phyloP scores from a whole-genome alignment of 2,888 invertebrate species.

The Hypolimnas misippus region DNA sequence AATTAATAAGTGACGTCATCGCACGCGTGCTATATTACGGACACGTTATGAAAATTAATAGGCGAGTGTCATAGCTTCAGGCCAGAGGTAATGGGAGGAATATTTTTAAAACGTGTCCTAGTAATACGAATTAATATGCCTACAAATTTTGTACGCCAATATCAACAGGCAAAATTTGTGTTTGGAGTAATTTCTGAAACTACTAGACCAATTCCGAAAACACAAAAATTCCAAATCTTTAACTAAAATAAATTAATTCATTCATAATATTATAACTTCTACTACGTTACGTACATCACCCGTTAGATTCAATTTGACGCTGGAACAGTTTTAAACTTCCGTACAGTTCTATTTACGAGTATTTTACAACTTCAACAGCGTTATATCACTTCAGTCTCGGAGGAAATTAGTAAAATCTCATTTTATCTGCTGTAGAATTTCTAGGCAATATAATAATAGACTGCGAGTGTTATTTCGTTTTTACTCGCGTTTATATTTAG shows the following conservation, averaged over 20 bases:
- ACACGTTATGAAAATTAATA: constrained; percentile 36
- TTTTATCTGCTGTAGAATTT: constrained; percentile 9
- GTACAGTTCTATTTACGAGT: not conserved
- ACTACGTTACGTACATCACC: too few relatives aligned
- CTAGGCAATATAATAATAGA: constrained; percentile 9
- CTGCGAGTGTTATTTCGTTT: constrained; percentile 6
- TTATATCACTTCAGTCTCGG: constrained; percentile 11
- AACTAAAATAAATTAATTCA: too few relatives aligned
- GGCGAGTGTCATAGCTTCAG: constrained; percentile 19
- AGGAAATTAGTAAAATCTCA: constrained; percentile 24
- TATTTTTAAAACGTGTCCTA: constrained; percentile 17
- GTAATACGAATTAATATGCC: not conserved
- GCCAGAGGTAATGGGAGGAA: constrained; percentile 19
- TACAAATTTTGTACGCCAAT: not conserved
- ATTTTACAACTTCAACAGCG: not conserved
- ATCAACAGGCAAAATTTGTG: not conserved
- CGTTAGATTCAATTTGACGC: too few relatives aligned
- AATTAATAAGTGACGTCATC: constrained; percentile 38
- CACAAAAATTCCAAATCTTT: too few relatives aligned
- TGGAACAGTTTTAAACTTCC: not conserved
- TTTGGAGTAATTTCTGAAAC: too few relatives aligned
- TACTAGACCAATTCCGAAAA: too few relatives aligned
- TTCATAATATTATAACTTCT: too few relatives aligned
- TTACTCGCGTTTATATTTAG: constrained; percentile 19
- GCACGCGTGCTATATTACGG: constrained; percentile 19